Percentiles rank a stretch among this genome's conserved stretches.
Conservation (phyloP, 2,888 invertebrate species). For the Blastobasis lacticolella region DNA sequence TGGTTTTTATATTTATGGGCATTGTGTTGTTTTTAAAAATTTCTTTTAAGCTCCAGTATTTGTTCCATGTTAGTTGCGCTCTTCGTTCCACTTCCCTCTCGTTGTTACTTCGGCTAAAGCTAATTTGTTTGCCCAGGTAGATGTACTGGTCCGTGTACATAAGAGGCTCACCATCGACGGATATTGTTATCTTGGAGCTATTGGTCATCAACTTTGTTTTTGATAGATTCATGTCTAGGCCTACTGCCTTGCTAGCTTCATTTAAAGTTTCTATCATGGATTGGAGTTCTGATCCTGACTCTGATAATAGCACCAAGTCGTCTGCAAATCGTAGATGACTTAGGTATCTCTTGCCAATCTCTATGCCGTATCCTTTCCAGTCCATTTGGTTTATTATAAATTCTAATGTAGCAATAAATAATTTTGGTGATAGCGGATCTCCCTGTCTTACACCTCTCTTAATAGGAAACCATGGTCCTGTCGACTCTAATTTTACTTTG, state of each 20-base stretch:
- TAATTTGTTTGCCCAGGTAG: slow-evolving; percentile 7
- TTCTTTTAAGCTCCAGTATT: slow-evolving; percentile 10
- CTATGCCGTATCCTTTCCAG: slow-evolving; percentile 5
- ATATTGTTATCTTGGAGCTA: slow-evolving; percentile 3
- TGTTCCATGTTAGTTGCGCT: slow-evolving; percentile 6
- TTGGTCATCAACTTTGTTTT: slow-evolving; percentile 15
- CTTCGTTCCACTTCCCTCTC: slow-evolving; percentile 3
- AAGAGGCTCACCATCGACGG: background rate
- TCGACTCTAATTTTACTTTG: slow-evolving; percentile 5
- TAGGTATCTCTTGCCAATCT: slow-evolving; percentile 1
- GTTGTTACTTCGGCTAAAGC: background rate
- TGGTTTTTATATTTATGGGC: slow-evolving; percentile 14
- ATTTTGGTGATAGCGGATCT: slow-evolving; percentile 7
- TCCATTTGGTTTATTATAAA: slow-evolving; percentile 2
- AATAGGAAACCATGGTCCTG: slow-evolving; percentile 4
- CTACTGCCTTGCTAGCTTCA: slow-evolving; percentile 6
- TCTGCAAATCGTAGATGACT: slow-evolving; percentile 7
- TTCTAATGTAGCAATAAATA: slow-evolving; percentile 6
- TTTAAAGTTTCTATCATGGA: slow-evolving; percentile 8
- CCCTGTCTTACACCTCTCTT: slow-evolving; percentile 12
- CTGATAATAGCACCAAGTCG: slow-evolving; percentile 6
- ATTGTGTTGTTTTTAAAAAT: slow-evolving; percentile 15
- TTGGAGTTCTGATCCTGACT: slow-evolving; percentile 4
- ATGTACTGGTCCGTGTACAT: slow-evolving; percentile 4
- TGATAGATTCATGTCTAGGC: slow-evolving; percentile 9